These are phyloP conservation scores for Arizona elegans DNA, from an alignment of 2,113 vertebrate genomes.

Conservation along the genomic window DNA sequence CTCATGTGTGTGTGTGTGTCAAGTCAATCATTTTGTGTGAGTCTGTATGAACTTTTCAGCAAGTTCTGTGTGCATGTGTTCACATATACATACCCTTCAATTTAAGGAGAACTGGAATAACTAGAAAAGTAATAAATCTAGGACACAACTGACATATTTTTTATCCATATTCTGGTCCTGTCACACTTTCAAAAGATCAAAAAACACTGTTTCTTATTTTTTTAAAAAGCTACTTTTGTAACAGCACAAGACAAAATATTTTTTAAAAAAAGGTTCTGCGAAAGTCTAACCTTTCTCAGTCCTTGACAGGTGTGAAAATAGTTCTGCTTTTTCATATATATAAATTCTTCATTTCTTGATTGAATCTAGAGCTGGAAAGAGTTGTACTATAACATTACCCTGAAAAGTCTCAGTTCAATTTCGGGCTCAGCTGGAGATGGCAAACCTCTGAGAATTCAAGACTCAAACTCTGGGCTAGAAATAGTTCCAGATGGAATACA, in stretches of 20 bases:
- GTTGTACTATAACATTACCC: not conserved
- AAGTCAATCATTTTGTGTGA: fast-evolving
- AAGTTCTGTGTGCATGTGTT: not conserved
- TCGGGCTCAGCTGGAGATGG: slow-evolving; percentile 5
- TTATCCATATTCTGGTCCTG: not conserved
- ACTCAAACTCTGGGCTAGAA: slow-evolving; percentile 11
- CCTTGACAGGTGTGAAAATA: slow-evolving; percentile 16
- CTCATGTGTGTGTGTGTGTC: not conserved
- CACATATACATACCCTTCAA: not conserved
- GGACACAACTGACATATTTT: not conserved
- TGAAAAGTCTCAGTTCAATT: not conserved
- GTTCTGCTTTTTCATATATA: slow-evolving; percentile 3
- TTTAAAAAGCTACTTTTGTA: not conserved
- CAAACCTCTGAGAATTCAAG: not conserved
- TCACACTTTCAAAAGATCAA: slow-evolving; percentile 14
- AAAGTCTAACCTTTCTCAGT: not conserved
- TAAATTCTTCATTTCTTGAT: slow-evolving; percentile 23
- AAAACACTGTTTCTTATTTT: not conserved
- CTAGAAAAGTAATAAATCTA: not conserved
- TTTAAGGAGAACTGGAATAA: not conserved
- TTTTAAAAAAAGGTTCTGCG: not conserved
- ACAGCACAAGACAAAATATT: not conserved
- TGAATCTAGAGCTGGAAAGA: slow-evolving; percentile 26
- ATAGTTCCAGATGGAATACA: slow-evolving; percentile 12
- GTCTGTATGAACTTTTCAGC: not conserved